These are phyloP conservation scores for Hyperopisus bebe DNA, from an alignment of 2,113 vertebrate species.

Conservation along the genomic window DNA sequence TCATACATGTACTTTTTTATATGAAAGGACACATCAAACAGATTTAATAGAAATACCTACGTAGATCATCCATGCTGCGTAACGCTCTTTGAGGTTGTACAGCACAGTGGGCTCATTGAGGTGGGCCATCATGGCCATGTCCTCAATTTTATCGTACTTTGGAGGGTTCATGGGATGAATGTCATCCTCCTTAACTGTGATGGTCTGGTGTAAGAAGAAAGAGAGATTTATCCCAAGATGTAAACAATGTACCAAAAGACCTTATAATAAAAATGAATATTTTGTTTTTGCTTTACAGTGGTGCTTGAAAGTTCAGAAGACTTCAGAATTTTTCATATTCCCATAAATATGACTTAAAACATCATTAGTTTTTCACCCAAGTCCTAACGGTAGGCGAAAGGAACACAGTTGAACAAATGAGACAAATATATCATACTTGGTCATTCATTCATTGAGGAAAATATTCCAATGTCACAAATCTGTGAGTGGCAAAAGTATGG, in stretches of 20 bases:
- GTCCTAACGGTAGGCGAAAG: not conserved
- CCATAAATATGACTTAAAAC: not conserved
- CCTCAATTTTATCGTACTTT: slow-evolving; percentile 67
- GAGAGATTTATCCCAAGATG: not conserved
- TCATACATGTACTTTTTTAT: not conserved
- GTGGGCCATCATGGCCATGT: slow-evolving; percentile 71
- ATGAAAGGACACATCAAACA: not conserved
- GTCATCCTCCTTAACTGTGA: slow-evolving; percentile 60
- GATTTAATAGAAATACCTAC: slow-evolving; percentile 46
- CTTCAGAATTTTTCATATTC: not conserved
- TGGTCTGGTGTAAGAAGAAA: slow-evolving; percentile 29
- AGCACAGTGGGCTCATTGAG: slow-evolving; percentile 63
- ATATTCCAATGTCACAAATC: too few species aligned
- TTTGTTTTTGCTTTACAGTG: not conserved
- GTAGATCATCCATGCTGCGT: slow-evolving; percentile 87
- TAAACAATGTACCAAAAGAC: not conserved
- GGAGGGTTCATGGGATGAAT: slow-evolving; percentile 66
- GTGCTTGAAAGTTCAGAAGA: not conserved
- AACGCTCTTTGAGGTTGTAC: slow-evolving; percentile 82
- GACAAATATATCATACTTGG: not conserved
- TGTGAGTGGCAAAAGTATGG: too few species aligned
- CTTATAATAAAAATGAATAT: not conserved
- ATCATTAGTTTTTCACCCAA: not conserved
- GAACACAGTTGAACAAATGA: not conserved
- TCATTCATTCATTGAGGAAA: not conserved